A percentile compares a stretch with the other conserved stretches of the same genome.
Evolutionary conservation across 2,113 vertebrate genomes (phyloP).

Genomic region (Leptobrachium leishanense): DNA sequence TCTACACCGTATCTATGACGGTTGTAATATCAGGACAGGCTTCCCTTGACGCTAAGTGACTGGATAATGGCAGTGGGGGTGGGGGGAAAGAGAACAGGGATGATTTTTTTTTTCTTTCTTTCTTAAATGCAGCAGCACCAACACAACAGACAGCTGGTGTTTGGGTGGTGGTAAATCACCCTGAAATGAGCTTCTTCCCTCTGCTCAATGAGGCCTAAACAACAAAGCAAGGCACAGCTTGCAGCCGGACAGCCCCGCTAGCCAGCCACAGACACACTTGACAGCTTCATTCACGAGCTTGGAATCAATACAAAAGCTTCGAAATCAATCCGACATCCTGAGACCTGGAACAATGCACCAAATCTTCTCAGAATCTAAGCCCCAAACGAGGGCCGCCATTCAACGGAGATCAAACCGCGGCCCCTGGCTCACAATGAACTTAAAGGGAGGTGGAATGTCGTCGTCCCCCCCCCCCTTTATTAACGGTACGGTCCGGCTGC

Average conservation of each 20-base stretch:
- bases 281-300: constrained; percentile 81
- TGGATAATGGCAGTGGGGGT: constrained; percentile 31
- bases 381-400: constrained; percentile 71
- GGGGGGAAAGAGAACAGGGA: constrained; percentile 17
- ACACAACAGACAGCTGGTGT: constrained; percentile 98
- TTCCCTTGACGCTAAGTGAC: constrained; percentile 29
- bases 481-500: constrained; percentile 57
- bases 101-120: constrained; percentile 41
- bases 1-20: neutral
- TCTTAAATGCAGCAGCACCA: constrained; percentile 54
- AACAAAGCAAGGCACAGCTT: constrained; percentile 86
- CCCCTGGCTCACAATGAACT: constrained; percentile 62
- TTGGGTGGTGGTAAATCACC: constrained; percentile 98
- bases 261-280: constrained; percentile 75
- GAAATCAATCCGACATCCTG: constrained; percentile 81
- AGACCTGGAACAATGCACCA: constrained; percentile 73
- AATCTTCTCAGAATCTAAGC: constrained; percentile 78
- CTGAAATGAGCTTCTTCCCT: constrained; percentile 88
- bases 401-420: constrained; percentile 76
- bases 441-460: constrained; percentile 53
- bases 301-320: constrained; percentile 73
- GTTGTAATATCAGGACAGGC: neutral
- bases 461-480: constrained; percentile 60
- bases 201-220: constrained; percentile 78
- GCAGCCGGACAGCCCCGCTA: constrained; percentile 78